Conservation (phyloP, 2,113 vertebrate species). For the Malurus cyaneus region DNA sequence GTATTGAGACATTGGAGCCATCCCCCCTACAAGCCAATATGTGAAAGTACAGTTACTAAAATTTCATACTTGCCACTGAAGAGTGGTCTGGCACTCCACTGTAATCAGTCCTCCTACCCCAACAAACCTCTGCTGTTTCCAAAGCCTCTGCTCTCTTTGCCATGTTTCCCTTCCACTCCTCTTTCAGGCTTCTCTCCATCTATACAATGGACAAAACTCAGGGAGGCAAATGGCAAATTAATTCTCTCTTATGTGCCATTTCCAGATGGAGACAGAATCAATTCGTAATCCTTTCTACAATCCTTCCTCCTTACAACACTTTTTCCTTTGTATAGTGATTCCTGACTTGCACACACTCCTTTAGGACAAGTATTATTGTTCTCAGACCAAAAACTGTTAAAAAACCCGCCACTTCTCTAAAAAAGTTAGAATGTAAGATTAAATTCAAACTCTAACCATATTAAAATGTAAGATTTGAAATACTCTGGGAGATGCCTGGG, state of each 20-base stretch:
- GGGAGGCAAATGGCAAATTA: background rate
- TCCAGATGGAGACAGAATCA: background rate
- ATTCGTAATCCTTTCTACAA: background rate
- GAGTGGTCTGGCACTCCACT: background rate
- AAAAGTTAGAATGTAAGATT: background rate
- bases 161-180: background rate
- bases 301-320: background rate
- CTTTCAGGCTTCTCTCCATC: background rate
- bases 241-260: background rate
- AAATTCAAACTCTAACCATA: background rate
- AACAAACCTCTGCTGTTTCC: background rate
- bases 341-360: background rate
- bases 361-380: background rate
- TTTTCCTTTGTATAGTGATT: background rate
- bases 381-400: background rate
- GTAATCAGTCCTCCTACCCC: background rate
- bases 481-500: background rate
- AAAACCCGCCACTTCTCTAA: background rate
- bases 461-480: background rate
- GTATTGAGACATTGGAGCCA: background rate
- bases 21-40: accelerated
- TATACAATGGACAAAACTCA: background rate
- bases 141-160: background rate
- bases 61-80: background rate
- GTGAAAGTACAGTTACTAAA: background rate